Evolutionary conservation across 2,113 vertebrate species (phyloP).

Genomic region (Takifugu bimaculatus): DNA sequence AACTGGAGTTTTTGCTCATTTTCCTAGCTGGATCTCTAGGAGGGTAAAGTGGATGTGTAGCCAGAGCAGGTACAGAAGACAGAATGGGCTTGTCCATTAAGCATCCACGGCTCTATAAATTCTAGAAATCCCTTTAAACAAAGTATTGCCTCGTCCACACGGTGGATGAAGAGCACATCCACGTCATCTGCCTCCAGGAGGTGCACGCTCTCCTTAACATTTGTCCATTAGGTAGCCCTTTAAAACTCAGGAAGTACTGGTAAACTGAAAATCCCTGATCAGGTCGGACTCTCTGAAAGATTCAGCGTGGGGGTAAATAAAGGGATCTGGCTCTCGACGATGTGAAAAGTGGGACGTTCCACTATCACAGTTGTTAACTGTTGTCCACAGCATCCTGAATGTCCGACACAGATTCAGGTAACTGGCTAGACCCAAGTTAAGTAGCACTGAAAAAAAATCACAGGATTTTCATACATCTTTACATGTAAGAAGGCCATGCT

Average conservation of each 20-base stretch:
- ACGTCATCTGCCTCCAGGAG: slow-evolving; percentile 30
- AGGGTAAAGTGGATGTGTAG: slow-evolving; percentile 28
- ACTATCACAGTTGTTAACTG: slow-evolving; percentile 48
- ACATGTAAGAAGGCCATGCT: slow-evolving; percentile 60
- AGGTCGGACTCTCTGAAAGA: slow-evolving; percentile 51
- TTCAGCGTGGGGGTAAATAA: slow-evolving; percentile 55
- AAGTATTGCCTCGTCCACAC: slow-evolving; percentile 42
- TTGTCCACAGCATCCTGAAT: slow-evolving; percentile 51
- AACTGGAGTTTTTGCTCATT: slow-evolving; percentile 63
- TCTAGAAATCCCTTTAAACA: slow-evolving; percentile 16
- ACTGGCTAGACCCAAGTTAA: slow-evolving; percentile 45
- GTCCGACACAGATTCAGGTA: slow-evolving; percentile 42
- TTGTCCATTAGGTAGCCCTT: slow-evolving; percentile 71
- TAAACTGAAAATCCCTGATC: slow-evolving; percentile 70
- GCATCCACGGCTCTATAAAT: slow-evolving; percentile 1
- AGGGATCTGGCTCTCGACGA: slow-evolving; percentile 58
- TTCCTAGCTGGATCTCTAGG: slow-evolving; percentile 48
- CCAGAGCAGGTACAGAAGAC: slow-evolving; percentile 15
- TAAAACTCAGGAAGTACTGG: slow-evolving; percentile 62
- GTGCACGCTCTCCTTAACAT: slow-evolving; percentile 37
- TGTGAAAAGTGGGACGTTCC: slow-evolving; percentile 33
- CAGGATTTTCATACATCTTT: slow-evolving; percentile 47
- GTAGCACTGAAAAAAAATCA: slow-evolving; percentile 40
- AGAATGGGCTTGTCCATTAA: slow-evolving; percentile 23
- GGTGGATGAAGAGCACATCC: slow-evolving; percentile 34